A percentile compares a stretch with the other conserved stretches of the same genome.
Evolutionary conservation across 2,888 invertebrate species (phyloP).

Genomic region (Cryptocephalus primarius): DNA sequence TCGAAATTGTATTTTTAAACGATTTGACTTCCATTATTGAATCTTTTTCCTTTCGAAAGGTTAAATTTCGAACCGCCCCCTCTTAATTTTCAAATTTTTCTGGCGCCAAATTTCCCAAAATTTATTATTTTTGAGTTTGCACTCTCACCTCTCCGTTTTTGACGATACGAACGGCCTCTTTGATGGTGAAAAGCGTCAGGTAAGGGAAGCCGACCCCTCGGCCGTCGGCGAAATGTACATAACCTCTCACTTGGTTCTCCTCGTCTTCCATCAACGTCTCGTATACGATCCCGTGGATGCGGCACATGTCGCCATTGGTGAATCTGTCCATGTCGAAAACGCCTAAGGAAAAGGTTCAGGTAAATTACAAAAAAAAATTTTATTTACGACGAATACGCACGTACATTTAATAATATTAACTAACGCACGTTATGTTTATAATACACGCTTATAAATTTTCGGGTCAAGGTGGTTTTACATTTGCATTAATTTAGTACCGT

Average conservation of each 20-base stretch:
- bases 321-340: constrained; percentile 70
- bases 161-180: constrained; percentile 66
- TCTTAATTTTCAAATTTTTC: too few species aligned
- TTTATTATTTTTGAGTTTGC: neutral
- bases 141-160: constrained; percentile 68
- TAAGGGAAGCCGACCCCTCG: constrained; percentile 64
- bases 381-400: too few species aligned
- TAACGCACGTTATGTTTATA: too few species aligned
- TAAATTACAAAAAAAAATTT: neutral
- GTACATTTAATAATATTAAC: too few species aligned
- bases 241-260: constrained; percentile 66
- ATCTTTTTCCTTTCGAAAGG: too few species aligned
- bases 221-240: constrained; percentile 69
- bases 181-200: constrained; percentile 65
- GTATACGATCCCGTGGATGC: constrained; percentile 64
- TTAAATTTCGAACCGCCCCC: too few species aligned
- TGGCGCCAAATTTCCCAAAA: neutral
- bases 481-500: too few species aligned
- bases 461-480: too few species aligned
- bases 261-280: constrained; percentile 75
- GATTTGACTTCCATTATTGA: too few species aligned
- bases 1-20: neutral
- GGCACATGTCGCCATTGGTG: constrained; percentile 67
- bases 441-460: too few species aligned
- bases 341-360: constrained; percentile 43